A percentile compares a stretch with the other conserved stretches of the same genome.
phyloP scores from a whole-genome alignment of 2,113 vertebrate species.

The western clawed frog (Xenopus tropicalis) region UCB_Xtro_10.0 CM004447.2:108970001-108970500 shows the following conservation, averaged over 20 bases:
- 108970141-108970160: slow-evolving; percentile 7
- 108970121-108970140: not conserved
- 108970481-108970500: too few species aligned
- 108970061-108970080: not conserved
- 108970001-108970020: not conserved
- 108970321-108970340: slow-evolving; percentile 6
- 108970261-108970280: not conserved
- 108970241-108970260: slow-evolving; percentile 3
- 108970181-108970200: slow-evolving; percentile 8
- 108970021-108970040: not conserved
- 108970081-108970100: slow-evolving; percentile 5
- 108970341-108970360: slow-evolving; percentile 14
- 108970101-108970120: slow-evolving; percentile 17
- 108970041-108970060: not conserved
- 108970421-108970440: slow-evolving; percentile 11
- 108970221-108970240: slow-evolving; percentile 15
- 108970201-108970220: slow-evolving; percentile 15
- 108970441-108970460: slow-evolving; percentile 1
- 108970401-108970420: slow-evolving; percentile 25
- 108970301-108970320: not conserved
- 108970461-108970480: not conserved
- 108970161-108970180: not conserved
- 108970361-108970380: slow-evolving; percentile 28
- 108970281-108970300: not conserved
- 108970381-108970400: not conserved